Evolutionary conservation across 2,888 invertebrate species (phyloP), one percentile per base, ranked within the genome.

Genomic region (Parasteatoda lunata): DNA sequence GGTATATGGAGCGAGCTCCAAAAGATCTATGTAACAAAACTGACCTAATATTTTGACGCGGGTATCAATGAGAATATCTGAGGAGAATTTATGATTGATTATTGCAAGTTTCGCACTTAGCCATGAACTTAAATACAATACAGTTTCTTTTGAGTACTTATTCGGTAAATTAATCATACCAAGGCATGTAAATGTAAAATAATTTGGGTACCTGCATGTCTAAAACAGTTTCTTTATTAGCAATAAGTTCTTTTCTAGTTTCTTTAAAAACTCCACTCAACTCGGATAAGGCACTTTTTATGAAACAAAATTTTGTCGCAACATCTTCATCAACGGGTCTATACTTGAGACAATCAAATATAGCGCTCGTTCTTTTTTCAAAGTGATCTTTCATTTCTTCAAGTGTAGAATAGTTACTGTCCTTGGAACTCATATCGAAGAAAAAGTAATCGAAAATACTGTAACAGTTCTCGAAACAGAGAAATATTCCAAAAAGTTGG

Each of bases 131-230:
- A 30, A 30, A 30, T 30, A 2, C 30, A 30, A 30, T 30, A 2
- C 30, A 30, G 30, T 30, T 1, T 30, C 30, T 30, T 30, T 30
- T 30, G 30, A 30, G 30, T 30, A 30, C 30, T 2, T 0, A 1
- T 30, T 30, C 2, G 0, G 30, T 30, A 30, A 30, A 30, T 30
- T 30, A 30, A 1, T 30, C 30, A 30, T 30, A 30, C 30, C 0
- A 30, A 30, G 0, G 30, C 30, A 30, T 30, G 30, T 30, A 30
- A 30, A 30, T 30, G 59, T 13, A 59, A 59, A 4, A 59, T 59
- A 59, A 59, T 7, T 54, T 59, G 9, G 8, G n/a, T 52, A 77
- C 77, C 68, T 68, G 52, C 51, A 77, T 9, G 30, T 77, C 51
- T 52, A 45, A 8, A 51, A 52, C 52, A 45, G 51, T 52, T 52